Evolutionary conservation across 2,797 vertebrate species (phyloP).

Genomic region (Poeciliopsis paucimaculata): DNA sequence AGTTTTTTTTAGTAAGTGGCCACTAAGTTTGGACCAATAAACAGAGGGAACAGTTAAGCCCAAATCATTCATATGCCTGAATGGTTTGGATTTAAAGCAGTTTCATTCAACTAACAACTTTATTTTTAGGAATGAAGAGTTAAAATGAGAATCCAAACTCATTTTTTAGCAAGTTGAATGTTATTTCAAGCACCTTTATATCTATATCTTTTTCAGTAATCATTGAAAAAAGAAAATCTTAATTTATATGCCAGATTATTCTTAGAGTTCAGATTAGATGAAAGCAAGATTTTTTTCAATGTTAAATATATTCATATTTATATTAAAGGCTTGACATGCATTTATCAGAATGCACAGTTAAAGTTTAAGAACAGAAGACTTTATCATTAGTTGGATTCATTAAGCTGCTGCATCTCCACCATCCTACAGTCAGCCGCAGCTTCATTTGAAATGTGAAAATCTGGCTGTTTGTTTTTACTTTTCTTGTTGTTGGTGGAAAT

Average conservation of each 20-base stretch:
- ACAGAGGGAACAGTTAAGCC: neutral
- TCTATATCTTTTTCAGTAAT: too few relatives aligned
- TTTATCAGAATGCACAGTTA: neutral
- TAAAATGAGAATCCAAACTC: too few relatives aligned
- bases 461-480: slow-evolving; percentile 3
- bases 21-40: neutral
- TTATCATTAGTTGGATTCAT: slow-evolving; percentile 5
- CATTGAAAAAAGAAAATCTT: too few relatives aligned
- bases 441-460: slow-evolving; percentile 35
- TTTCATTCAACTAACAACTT: too few relatives aligned
- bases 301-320: neutral
- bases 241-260: neutral
- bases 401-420: slow-evolving; percentile 10
- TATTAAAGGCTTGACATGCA: neutral
- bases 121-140: too few relatives aligned
- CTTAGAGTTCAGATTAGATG: neutral
- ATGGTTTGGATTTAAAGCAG: too few relatives aligned
- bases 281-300: neutral
- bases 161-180: too few relatives aligned
- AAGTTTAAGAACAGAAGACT: slow-evolving; percentile 3
- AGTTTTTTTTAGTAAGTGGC: neutral
- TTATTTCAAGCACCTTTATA: too few relatives aligned
- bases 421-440: slow-evolving; percentile 32
- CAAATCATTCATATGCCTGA: too few relatives aligned
- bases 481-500: slow-evolving; percentile 25